Evolutionary conservation across 2,113 vertebrate species (phyloP).

Genomic region (Peucedramus taeniatus): DNA sequence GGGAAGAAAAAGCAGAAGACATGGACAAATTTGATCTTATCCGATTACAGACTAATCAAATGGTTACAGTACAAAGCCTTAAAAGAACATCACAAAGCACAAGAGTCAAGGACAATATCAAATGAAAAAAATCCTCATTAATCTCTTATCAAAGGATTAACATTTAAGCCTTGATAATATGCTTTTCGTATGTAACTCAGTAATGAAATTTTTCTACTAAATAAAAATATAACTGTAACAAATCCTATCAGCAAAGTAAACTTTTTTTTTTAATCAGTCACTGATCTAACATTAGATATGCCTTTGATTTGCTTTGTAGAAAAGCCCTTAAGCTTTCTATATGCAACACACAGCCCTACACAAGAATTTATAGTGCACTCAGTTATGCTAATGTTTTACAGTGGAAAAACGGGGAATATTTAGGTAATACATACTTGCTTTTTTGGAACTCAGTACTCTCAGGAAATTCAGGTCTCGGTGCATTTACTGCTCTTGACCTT

Average conservation of each 20-base stretch:
- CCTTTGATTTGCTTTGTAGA: background rate
- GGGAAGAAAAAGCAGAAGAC: background rate
- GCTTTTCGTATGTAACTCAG: background rate
- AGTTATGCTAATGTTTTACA: background rate
- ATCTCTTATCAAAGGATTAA: background rate
- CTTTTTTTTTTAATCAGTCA: background rate
- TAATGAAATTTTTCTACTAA: background rate
- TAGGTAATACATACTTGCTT: background rate
- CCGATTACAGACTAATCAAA: background rate
- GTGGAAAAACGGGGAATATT: background rate
- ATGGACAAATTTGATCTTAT: background rate
- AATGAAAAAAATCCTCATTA: background rate
- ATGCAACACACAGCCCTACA: background rate
- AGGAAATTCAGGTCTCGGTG: background rate
- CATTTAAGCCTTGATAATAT: background rate
- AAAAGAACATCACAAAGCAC: background rate
- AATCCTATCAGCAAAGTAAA: background rate
- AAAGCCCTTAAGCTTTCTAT: background rate
- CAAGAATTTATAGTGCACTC: background rate
- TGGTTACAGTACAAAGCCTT: background rate
- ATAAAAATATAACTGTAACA: background rate
- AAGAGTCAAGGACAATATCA: background rate
- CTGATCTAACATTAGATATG: background rate
- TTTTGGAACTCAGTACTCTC: background rate
- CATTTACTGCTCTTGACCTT: background rate